Base-by-base conservation (phyloP, 2,888 invertebrate genomes). In the Lysandra bellargus region DNA sequence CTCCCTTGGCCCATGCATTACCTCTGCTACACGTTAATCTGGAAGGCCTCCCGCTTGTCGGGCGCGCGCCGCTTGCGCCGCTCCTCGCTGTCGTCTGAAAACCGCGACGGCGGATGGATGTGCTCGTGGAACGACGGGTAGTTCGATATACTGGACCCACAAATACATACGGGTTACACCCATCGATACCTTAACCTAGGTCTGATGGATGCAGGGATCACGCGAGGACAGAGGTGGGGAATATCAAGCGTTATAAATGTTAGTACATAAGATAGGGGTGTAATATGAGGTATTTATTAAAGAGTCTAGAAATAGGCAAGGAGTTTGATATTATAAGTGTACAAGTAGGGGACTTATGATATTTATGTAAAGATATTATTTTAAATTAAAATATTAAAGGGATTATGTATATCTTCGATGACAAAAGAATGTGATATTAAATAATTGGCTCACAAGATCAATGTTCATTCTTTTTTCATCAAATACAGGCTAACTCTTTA, bases 91-190 rank as follows among this genome's bases (percentile, higher is more conserved):
- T 96, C 96, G 95, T 98, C 98, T 85, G 98, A 97, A 95, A 98
- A 98, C 83, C 98, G 96, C 87, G 97, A 96, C 87, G 98, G 98
- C 86, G 98, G 98, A 95, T 98, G 97, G 88, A 97, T 97, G 91
- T 97, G 96, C 87, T 97, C 97, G 95, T 96, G 97, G 95, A 97
- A 97, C 91, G 96, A 97, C 86, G 96, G 96, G 92, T 96, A 96
- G 92, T 97, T 97, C 85, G 97, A 97, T 95, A 97, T 97, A 95
- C 97, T 97, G 94, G 83, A 94, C 83, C 84, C 83, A 83, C 83
- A 84, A 84, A 83, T 83, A 83, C 44, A 75, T 74, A 40, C 79
- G 75, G 61, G 64, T 79, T 79, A 79, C 72, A 73, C 53, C 79
- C 79, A 79, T 69, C 78, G 53, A 64, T 64, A 69, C 69, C 49